Evolutionary conservation across 2,797 vertebrate species (phyloP), one percentile per base, ranked within the genome.

Genomic region (Sebastolobus alascanus): DNA sequence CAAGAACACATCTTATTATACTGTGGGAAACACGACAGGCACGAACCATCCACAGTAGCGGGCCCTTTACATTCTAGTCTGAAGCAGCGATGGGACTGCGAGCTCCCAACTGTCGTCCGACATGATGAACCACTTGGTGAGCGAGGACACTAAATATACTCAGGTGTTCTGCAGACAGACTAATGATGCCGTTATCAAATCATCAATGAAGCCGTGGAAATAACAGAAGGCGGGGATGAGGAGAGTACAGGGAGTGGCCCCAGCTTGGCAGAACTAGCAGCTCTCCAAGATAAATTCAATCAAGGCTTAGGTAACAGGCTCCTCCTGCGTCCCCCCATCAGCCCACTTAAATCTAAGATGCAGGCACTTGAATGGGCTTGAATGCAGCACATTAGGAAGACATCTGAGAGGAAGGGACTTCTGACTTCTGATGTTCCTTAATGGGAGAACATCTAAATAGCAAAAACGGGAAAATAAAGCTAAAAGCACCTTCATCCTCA

Each of bases 201-300:
- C 66, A 65, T 52, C 77, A 77, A 84, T 89, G 73, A 76, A 61
- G 79, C 38, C 9, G 4, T 38, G 68, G 73, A 43, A 76, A 71
- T 69, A 67, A 86, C 40, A 80, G 29, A 52, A 61, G 29, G 69
- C 52, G 16, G 37, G 40, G 74, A 66, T 27, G 27, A 59, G 68
- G 61, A 31, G 71, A 66, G 85, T 5, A 65, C 60, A 22, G n/a
- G 74, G 68, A 86, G 75, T 11, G 83, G 89, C 56, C 64, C 79
- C 85, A 71, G 77, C 50, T 52, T 54, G 77, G 77, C 82, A 85
- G 75, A 85, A 80, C 72, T 35, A 54, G 65, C 83, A 79, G 87
- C 85, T 75, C 84, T 77, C 66, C 16, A 65, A 77, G 59, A 77
- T 80, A 81, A 90, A 92, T 91, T 85, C 54, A 90, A 93, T 92